These are phyloP conservation scores for Brachyptera putata DNA, from an alignment of 2,888 invertebrate species.

Conservation along the genomic window DNA sequence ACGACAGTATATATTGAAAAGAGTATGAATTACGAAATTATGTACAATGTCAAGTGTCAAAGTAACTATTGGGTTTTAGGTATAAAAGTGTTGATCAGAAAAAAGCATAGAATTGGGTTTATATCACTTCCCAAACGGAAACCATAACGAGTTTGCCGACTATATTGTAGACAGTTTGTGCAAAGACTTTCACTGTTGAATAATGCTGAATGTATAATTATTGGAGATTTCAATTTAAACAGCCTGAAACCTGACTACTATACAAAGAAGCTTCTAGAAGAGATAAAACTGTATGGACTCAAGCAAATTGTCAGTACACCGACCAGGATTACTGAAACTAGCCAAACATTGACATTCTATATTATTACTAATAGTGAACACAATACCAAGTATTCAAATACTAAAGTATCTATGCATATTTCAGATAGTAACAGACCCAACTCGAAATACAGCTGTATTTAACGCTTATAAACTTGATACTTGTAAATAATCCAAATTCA, in stretches of 20 bases:
- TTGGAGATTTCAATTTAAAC: neutral
- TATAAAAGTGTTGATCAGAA: neutral
- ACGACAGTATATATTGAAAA: slow-evolving; percentile 29
- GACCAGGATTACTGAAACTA: neutral
- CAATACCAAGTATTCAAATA: neutral
- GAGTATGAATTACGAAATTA: slow-evolving; percentile 11
- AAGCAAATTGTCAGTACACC: neutral
- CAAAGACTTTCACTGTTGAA: neutral
- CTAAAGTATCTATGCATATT: neutral
- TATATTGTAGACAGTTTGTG: neutral
- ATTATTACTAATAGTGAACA: neutral
- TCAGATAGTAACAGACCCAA: no score
- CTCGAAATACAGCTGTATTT: no score
- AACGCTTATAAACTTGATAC: no score
- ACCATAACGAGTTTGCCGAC: neutral
- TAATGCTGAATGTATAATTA: neutral
- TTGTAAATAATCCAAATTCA: neutral
- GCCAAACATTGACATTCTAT: neutral
- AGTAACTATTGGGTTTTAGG: neutral
- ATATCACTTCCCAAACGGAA: slow-evolving; percentile 5
- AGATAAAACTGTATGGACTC: neutral
- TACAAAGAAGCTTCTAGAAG: neutral
- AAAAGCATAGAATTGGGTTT: neutral
- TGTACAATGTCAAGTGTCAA: neutral
- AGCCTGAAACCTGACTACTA: neutral